phyloP scores from a whole-genome alignment of 2,888 invertebrate genomes.

The Thelaira solivaga region DNA sequence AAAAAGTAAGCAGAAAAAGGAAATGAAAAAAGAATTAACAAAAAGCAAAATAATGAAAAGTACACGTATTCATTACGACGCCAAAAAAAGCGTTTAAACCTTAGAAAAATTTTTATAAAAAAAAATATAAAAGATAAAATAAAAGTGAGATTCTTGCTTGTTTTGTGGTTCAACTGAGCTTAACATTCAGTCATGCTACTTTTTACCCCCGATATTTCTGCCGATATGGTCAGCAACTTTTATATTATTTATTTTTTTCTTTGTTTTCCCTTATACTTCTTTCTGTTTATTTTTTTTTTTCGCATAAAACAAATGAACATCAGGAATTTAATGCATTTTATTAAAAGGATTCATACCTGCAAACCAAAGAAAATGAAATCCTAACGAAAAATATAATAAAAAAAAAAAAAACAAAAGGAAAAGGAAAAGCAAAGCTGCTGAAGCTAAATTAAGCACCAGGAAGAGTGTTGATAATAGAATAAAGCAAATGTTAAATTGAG shows the following conservation, averaged over 20 bases:
- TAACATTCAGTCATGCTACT: constrained; percentile 50
- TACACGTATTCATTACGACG: constrained; percentile 11
- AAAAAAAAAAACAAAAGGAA: background rate
- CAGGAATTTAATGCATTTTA: constrained; percentile 55
- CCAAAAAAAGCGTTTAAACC: background rate
- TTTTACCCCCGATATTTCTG: background rate
- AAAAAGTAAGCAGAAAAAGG: background rate
- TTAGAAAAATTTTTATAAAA: constrained; percentile 37
- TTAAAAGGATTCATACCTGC: constrained; percentile 39
- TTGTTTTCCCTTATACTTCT: too few relatives aligned
- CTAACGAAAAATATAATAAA: background rate
- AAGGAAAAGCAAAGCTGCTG: background rate
- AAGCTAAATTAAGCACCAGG: background rate
- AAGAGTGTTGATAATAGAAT: too few relatives aligned
- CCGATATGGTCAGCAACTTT: background rate
- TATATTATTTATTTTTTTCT: background rate
- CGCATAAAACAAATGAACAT: constrained; percentile 46
- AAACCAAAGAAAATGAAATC: constrained; percentile 3
- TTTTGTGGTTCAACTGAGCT: constrained; percentile 75
- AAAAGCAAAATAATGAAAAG: constrained; percentile 22
- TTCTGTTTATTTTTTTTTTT: background rate
- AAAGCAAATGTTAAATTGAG: too few relatives aligned
- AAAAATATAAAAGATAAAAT: constrained; percentile 65
- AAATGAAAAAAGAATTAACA: background rate
- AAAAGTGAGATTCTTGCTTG: constrained; percentile 67